Conservation (phyloP, 2,797 vertebrate genomes). For the Enteromius unitaeniatus region DNA sequence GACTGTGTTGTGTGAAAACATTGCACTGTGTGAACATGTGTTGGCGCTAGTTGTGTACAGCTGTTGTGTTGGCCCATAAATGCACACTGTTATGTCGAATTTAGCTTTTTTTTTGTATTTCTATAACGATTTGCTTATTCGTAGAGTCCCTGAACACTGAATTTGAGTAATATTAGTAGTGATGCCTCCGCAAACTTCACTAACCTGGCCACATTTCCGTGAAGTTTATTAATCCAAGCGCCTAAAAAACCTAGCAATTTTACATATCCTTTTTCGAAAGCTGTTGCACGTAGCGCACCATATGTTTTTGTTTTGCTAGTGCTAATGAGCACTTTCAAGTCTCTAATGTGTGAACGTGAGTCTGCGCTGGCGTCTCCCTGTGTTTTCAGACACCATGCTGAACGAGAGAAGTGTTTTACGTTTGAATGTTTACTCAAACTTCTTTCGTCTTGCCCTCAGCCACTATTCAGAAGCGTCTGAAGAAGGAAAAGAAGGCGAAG, state of each 20-base stretch:
- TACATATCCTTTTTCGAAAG: constrained; percentile 15
- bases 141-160: not conserved
- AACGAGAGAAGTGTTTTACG: constrained; percentile 20
- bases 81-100: not conserved
- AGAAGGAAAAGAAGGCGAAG: constrained; percentile 92
- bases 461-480: constrained; percentile 90
- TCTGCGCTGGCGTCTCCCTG: not conserved
- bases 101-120: not conserved
- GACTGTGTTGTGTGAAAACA: constrained; percentile 23
- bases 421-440: constrained; percentile 23
- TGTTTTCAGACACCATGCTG: constrained; percentile 36
- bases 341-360: constrained; percentile 50
- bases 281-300: constrained; percentile 22
- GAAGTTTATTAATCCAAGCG: not conserved
- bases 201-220: constrained; percentile 10
- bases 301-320: constrained; percentile 45
- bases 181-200: not conserved
- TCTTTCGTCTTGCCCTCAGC: constrained; percentile 69
- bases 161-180: not conserved
- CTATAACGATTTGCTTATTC: not conserved
- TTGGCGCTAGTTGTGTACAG: constrained; percentile 34
- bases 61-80: constrained; percentile 16
- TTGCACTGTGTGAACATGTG: not conserved
- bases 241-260: constrained; percentile 11
- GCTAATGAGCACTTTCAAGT: constrained; percentile 55